phyloP scores from a whole-genome alignment of 2,113 vertebrate genomes.

The Oncorhynchus nerka region DNA sequence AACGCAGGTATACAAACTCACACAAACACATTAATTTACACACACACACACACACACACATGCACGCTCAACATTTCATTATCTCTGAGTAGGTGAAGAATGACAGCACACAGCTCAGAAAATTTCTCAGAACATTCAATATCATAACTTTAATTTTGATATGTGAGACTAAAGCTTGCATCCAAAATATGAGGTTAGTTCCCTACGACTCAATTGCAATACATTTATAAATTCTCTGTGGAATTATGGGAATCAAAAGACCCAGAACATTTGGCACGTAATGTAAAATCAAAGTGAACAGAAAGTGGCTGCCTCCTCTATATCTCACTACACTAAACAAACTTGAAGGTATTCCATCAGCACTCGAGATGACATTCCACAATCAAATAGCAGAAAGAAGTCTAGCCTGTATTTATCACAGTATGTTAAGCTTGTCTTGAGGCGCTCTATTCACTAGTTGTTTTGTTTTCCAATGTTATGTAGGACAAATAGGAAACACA shows the following conservation, averaged over 20 bases:
- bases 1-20: neutral
- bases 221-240: neutral
- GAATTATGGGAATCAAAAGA: neutral
- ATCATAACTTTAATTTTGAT: neutral
- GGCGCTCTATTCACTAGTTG: neutral
- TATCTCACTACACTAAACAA: slow-evolving; percentile 2
- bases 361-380: neutral
- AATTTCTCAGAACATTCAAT: neutral
- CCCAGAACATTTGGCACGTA: neutral
- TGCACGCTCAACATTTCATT: neutral
- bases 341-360: neutral
- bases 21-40: neutral
- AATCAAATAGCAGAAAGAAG: slow-evolving; percentile 2
- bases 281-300: neutral
- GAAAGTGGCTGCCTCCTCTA: neutral
- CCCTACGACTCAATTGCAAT: too few species aligned
- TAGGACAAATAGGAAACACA: neutral
- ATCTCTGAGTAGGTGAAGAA: neutral
- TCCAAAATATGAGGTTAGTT: too few species aligned
- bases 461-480: neutral
- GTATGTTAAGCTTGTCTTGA: slow-evolving; percentile 3
- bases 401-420: slow-evolving; percentile 7
- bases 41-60: neutral
- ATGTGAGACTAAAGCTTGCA: neutral
- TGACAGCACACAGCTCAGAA: neutral